These are phyloP conservation scores for Eulemur macaco DNA, from an alignment of 2,113 vertebrate species.

Conservation along the genomic window DNA sequence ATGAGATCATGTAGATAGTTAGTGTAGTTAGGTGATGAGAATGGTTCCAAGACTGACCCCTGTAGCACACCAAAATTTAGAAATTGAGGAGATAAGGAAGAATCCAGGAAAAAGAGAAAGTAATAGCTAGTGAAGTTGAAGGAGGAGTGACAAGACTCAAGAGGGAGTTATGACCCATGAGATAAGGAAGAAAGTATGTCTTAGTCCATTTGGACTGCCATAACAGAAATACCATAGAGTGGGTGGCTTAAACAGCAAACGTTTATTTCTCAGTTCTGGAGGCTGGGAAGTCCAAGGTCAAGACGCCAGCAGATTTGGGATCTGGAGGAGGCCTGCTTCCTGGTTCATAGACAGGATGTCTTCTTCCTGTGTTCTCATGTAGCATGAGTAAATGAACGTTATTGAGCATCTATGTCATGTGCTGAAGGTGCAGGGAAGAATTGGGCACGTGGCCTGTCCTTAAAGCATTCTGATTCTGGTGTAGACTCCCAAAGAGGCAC, in stretches of 20 bases:
- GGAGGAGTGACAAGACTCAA: not conserved
- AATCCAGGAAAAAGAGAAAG: not conserved
- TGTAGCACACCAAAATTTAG: not conserved
- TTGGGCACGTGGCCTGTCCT: not conserved
- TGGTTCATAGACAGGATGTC: not conserved
- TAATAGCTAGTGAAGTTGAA: not conserved
- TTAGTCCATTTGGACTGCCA: not conserved
- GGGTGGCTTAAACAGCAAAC: not conserved
- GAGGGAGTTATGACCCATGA: not conserved
- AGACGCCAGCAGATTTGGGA: not conserved
- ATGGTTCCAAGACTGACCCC: not conserved
- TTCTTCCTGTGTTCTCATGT: not conserved
- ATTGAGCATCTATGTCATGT: not conserved
- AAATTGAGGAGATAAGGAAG: not conserved
- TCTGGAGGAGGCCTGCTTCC: not conserved
- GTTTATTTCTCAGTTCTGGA: not conserved
- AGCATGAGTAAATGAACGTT: not conserved
- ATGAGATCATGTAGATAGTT: not conserved
- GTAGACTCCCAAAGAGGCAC: not conserved
- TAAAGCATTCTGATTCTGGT: not conserved
- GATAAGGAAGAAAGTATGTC: not conserved
- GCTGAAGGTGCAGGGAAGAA: not conserved
- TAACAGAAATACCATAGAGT: not conserved
- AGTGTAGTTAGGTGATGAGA: not conserved
- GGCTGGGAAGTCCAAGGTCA: not conserved